phyloP scores from a whole-genome alignment of 2,113 vertebrate genomes.

The Cinclus cinclus region DNA sequence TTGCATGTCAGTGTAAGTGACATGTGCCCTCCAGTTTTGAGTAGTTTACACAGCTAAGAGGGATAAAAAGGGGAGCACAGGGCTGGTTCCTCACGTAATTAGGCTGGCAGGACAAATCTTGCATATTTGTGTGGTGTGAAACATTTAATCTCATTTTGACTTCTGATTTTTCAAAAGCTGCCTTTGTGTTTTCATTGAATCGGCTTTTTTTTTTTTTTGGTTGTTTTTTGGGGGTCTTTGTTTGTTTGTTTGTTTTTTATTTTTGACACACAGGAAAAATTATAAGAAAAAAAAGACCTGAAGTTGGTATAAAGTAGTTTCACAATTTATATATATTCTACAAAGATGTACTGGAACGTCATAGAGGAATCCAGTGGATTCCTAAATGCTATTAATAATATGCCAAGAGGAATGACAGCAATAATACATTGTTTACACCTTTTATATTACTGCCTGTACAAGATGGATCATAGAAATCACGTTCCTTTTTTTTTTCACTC shows the following conservation, averaged over 20 bases:
- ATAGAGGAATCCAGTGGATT: background rate
- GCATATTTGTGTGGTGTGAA: background rate
- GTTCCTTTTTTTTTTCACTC: background rate
- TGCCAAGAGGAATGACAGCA: background rate
- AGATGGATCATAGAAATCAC: background rate
- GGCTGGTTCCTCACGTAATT: background rate
- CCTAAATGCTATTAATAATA: background rate
- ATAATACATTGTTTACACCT: background rate
- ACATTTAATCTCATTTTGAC: background rate
- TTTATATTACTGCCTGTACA: background rate
- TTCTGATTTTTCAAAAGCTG: background rate
- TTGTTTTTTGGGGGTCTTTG: background rate
- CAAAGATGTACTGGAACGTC: background rate
- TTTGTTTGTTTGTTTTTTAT: background rate
- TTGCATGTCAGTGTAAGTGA: constrained; percentile 52
- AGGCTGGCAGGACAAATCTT: background rate
- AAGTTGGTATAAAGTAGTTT: background rate
- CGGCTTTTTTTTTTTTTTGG: background rate
- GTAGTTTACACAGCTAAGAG: constrained; percentile 35
- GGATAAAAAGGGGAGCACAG: background rate
- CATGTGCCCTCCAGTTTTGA: constrained; percentile 49
- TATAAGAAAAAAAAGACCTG: background rate
- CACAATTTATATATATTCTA: background rate
- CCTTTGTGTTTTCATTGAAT: background rate
- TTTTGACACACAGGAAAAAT: background rate